phyloP scores from a whole-genome alignment of 2,113 vertebrate genomes.

The Meles meles region DNA sequence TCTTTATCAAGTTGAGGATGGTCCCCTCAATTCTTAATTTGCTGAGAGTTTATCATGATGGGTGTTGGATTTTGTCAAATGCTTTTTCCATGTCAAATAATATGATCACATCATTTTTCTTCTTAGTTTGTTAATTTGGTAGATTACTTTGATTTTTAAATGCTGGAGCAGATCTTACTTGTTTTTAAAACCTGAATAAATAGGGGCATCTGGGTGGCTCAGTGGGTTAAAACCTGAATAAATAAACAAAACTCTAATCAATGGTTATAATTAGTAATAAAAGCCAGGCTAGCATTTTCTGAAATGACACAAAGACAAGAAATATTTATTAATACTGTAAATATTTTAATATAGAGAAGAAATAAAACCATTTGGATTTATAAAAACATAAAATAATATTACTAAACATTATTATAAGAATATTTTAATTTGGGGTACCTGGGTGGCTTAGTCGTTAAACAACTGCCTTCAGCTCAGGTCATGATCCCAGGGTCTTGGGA shows the following conservation, averaged over 20 bases:
- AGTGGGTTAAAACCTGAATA: not conserved
- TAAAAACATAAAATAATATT: constrained; percentile 25
- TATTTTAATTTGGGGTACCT: too few relatives aligned
- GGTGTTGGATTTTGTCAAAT: not conserved
- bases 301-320: not conserved
- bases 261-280: constrained; percentile 20
- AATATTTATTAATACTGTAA: not conserved
- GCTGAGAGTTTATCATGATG: not conserved
- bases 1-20: not conserved
- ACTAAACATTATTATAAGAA: not conserved
- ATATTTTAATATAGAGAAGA: not conserved
- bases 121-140: not conserved
- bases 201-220: too few relatives aligned
- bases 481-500: too few relatives aligned
- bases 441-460: too few relatives aligned
- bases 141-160: not conserved
- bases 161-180: not conserved
- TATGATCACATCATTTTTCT: not conserved
- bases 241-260: not conserved
- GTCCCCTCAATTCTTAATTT: not conserved
- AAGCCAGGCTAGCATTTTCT: constrained; percentile 13
- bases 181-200: not conserved
- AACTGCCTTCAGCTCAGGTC: too few relatives aligned
- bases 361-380: constrained; percentile 18
- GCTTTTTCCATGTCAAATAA: not conserved